A percentile compares a stretch with the other conserved stretches of the same genome.
These are phyloP conservation scores for Exaiptasia diaphana DNA, from an alignment of 64 coral and sea anemone genomes.

Conservation along the genomic window DNA sequence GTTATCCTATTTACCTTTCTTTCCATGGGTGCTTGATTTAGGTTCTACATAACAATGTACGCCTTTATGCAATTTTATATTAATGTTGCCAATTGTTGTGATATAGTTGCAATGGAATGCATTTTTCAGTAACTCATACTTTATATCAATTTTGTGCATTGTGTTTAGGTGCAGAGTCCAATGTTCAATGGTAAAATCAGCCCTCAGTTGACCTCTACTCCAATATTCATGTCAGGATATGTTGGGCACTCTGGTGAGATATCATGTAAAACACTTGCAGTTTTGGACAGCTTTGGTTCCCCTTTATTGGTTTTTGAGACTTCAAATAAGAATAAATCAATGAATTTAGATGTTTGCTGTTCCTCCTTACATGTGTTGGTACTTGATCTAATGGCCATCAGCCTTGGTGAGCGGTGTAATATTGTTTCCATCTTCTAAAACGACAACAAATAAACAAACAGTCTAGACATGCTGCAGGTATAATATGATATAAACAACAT, in stretches of 20 bases:
- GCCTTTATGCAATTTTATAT: no score
- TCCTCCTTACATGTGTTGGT: constrained; percentile 4
- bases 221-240: neutral
- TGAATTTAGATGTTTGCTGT: neutral
- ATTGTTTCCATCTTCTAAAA: neutral
- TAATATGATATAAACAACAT: neutral
- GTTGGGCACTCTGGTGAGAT: neutral
- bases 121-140: neutral
- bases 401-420: constrained; percentile 7
- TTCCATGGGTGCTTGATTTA: no score
- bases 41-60: no score
- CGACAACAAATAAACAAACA: neutral
- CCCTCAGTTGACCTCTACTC: neutral
- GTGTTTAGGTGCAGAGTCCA: neutral
- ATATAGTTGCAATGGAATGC: neutral
- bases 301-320: constrained; percentile 10
- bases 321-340: constrained; percentile 29
- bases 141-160: constrained; percentile 3
- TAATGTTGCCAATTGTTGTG: neutral
- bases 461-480: neutral
- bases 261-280: constrained; percentile 3
- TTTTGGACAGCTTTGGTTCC: constrained; percentile 15
- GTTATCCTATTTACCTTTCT: no score
- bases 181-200: neutral
- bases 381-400: constrained; percentile 1